These are phyloP conservation scores for Chiridota heheva DNA, from an alignment of 35 echinoderm and acorn worm species.

Conservation along the genomic window DNA sequence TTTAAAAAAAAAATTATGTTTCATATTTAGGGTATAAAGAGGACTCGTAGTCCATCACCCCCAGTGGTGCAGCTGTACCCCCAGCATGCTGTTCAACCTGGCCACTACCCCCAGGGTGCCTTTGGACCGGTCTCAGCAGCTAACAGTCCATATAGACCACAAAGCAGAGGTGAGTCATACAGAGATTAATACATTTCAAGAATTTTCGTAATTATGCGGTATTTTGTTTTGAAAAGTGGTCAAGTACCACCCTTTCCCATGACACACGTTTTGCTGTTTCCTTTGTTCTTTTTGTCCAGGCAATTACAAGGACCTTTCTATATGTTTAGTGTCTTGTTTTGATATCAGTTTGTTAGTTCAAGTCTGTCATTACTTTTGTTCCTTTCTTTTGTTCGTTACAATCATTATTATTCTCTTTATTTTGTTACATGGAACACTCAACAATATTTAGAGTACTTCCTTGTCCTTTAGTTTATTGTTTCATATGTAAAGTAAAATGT, in stretches of 20 bases:
- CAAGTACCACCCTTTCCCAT: background rate
- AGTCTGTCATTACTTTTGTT: background rate
- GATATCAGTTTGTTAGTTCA: background rate
- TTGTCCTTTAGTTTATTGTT: too few species aligned
- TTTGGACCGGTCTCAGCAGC: slow-evolving; percentile 53
- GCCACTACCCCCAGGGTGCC: slow-evolving; percentile 59
- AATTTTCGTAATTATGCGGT: background rate
- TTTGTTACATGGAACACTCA: too few species aligned
- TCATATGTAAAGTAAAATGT: too few species aligned
- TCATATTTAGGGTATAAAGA: slow-evolving; percentile 66
- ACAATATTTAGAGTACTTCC: background rate
- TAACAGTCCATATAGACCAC: slow-evolving; percentile 78
- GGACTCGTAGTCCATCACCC: slow-evolving; percentile 86
- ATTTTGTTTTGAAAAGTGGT: background rate
- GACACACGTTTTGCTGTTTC: background rate
- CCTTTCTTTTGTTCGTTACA: too few species aligned
- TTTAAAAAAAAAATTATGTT: too few species aligned
- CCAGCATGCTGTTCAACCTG: slow-evolving; percentile 61
- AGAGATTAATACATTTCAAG: background rate
- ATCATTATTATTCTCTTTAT: too few species aligned
- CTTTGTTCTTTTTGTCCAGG: background rate
- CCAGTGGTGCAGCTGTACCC: slow-evolving; percentile 95
- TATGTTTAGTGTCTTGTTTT: background rate
- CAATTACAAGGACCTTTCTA: background rate
- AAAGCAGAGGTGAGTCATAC: background rate